Percentiles rank a stretch among this genome's conserved stretches.
These are phyloP conservation scores for Sakesphorus luctuosus DNA, from an alignment of 2,113 vertebrate species.

Conservation along the genomic window DNA sequence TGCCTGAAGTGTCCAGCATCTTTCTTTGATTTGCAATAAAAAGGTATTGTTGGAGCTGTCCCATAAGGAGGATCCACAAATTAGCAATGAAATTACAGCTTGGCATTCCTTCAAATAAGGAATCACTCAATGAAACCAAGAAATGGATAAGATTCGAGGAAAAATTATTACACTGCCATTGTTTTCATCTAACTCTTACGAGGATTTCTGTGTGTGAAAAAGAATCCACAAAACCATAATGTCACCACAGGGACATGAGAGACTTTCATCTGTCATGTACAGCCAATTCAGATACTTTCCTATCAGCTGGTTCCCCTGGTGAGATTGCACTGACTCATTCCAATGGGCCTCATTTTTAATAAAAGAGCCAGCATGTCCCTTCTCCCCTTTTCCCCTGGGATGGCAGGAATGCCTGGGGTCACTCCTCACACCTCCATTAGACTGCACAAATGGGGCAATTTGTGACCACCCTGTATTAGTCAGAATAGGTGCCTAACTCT, in stretches of 20 bases:
- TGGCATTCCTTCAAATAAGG: neutral
- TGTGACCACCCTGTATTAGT: neutral
- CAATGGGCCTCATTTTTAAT: neutral
- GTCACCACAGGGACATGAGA: neutral
- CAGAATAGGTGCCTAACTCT: neutral
- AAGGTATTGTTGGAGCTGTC: neutral
- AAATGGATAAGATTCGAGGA: neutral
- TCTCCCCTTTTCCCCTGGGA: neutral
- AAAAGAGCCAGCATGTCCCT: neutral
- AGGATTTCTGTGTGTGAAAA: neutral
- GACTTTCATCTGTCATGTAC: neutral
- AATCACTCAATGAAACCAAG: neutral
- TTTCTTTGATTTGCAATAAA: neutral
- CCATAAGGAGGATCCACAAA: neutral
- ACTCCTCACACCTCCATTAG: neutral
- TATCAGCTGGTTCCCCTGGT: neutral
- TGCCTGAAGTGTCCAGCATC: neutral
- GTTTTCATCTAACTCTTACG: neutral
- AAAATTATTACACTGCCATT: neutral
- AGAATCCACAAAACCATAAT: neutral
- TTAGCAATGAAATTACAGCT: neutral
- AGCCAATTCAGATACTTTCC: neutral
- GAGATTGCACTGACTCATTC: neutral
- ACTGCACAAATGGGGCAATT: neutral
- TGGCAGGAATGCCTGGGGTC: neutral